Evolutionary conservation across 1,140 invertebrate species (phyloP).

Genomic region (Oedothorax gibbosus): DNA sequence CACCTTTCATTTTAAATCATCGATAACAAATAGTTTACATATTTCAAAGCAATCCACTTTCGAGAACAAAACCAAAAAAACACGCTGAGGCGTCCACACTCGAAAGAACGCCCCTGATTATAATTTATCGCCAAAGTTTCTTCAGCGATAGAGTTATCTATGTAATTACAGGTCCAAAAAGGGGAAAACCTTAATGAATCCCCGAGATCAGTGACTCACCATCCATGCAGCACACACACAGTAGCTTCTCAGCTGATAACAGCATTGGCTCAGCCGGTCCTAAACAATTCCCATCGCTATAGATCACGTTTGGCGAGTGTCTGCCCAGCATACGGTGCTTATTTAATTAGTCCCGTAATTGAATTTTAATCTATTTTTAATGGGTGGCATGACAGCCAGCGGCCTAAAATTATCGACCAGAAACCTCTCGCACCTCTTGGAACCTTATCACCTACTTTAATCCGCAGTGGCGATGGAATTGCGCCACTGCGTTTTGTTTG

Average conservation of each 20-base stretch:
- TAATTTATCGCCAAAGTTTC: no score
- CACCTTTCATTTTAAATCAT: no score
- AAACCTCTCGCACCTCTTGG: background rate
- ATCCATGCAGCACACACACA: no score
- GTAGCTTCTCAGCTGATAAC: background rate
- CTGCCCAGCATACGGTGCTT: background rate
- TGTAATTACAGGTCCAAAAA: no score
- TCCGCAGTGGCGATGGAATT: conserved; percentile 16
- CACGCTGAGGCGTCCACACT: no score
- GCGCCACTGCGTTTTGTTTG: background rate
- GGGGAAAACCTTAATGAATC: no score
- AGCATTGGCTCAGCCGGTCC: background rate
- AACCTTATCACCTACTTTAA: background rate
- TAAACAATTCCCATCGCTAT: conserved; percentile 23
- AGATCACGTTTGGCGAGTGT: background rate
- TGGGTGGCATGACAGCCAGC: conserved; percentile 4
- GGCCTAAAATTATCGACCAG: conserved; percentile 18
- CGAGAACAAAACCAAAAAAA: no score
- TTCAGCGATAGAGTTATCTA: no score
- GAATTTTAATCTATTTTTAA: conserved; percentile 51
- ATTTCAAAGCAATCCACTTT: no score
- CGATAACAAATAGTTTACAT: no score
- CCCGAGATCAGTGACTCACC: no score
- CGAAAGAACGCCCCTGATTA: no score
- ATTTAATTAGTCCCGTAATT: conserved; percentile 37